Evolutionary conservation across 2,113 vertebrate species (phyloP).

Genomic region (Nerophis ophidion): DNA sequence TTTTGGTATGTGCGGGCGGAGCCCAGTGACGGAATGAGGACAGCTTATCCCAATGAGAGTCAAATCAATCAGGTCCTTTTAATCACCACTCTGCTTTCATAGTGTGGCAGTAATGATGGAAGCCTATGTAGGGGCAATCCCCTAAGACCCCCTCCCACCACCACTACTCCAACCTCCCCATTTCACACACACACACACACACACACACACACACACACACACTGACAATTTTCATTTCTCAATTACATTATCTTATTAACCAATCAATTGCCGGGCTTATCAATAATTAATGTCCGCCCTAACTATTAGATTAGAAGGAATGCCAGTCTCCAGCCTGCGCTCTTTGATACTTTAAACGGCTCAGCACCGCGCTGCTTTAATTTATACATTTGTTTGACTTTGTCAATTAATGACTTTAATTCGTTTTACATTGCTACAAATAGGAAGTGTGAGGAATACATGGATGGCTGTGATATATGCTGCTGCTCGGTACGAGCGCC

Average conservation of each 20-base stretch:
- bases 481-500: constrained; percentile 46
- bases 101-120: constrained; percentile 78
- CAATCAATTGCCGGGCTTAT: constrained; percentile 77
- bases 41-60: constrained; percentile 75
- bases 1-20: constrained; percentile 21
- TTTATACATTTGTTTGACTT: constrained; percentile 12
- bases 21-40: constrained; percentile 64
- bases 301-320: constrained; percentile 77
- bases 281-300: constrained; percentile 76
- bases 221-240: constrained; percentile 79
- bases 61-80: constrained; percentile 80
- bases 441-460: background rate
- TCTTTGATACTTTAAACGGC: constrained; percentile 65
- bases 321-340: constrained; percentile 56
- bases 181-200: constrained; percentile 35
- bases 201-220: constrained; percentile 54
- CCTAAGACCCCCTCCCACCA: constrained; percentile 58
- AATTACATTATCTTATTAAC: constrained; percentile 81
- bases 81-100: constrained; percentile 79
- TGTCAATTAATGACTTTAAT: background rate
- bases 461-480: constrained; percentile 33
- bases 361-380: constrained; percentile 28
- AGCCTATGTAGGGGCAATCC: constrained; percentile 72
- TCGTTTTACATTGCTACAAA: too few species aligned
- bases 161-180: constrained; percentile 9